These are phyloP conservation scores for Euzetes globulus DNA, from an alignment of 2,888 invertebrate species.

Conservation along the genomic window DNA sequence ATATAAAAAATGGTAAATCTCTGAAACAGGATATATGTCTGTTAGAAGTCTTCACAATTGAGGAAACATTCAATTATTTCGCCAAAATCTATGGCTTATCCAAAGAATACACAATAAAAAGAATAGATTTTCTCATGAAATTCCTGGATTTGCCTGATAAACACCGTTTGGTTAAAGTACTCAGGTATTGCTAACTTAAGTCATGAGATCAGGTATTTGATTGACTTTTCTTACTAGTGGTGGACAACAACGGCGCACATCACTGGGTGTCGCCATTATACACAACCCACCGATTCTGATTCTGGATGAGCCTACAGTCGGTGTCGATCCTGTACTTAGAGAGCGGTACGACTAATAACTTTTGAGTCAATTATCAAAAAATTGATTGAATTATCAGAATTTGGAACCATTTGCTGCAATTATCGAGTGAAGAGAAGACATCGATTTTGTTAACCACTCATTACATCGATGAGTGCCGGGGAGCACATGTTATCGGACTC, in stretches of 20 bases:
- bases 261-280: neutral
- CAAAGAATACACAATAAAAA: neutral
- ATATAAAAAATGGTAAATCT: too few relatives aligned
- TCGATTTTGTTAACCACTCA: constrained; percentile 5
- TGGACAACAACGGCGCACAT: neutral
- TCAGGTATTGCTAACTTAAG: neutral
- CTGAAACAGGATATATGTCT: neutral
- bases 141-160: neutral
- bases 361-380: neutral
- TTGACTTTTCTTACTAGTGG: neutral
- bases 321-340: constrained; percentile 8
- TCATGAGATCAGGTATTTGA: neutral
- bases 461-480: neutral
- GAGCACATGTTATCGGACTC: neutral
- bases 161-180: neutral
- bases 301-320: constrained; percentile 6
- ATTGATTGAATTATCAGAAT: neutral
- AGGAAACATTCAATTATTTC: neutral
- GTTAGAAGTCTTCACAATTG: neutral
- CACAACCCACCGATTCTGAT: neutral
- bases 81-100: neutral
- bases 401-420: neutral
- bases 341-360: neutral
- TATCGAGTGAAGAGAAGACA: neutral
- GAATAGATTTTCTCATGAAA: neutral